These are phyloP conservation scores for Macaria liturata DNA, from an alignment of 2,888 invertebrate genomes.

Conservation along the genomic window DNA sequence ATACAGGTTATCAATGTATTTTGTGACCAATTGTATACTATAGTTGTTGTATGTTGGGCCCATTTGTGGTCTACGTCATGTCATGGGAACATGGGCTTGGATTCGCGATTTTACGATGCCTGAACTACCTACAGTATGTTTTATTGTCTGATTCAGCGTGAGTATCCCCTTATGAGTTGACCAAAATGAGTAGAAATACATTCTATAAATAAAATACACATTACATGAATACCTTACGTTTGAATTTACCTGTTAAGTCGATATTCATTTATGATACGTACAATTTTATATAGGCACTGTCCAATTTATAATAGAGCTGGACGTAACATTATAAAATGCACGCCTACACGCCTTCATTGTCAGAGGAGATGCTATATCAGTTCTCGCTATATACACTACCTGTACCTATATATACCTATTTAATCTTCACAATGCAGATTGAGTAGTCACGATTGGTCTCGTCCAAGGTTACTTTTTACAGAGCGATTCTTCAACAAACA, in stretches of 20 bases:
- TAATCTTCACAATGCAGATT: constrained; percentile 19
- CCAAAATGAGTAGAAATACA: too few species aligned
- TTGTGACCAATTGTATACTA: constrained; percentile 50
- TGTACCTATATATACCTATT: constrained; percentile 8
- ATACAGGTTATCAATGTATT: constrained; percentile 54
- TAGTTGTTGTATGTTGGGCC: constrained; percentile 2
- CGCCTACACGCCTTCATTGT: too few species aligned
- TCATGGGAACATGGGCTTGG: constrained; percentile 28
- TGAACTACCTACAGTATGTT: constrained; percentile 5
- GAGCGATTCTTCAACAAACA: constrained; percentile 9
- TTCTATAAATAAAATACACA: too few species aligned
- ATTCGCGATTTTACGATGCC: constrained; percentile 11
- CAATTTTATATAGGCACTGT: too few species aligned
- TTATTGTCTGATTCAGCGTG: not conserved
- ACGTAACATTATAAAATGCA: too few species aligned
- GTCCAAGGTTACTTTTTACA: constrained; percentile 20
- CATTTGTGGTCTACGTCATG: constrained; percentile 24
- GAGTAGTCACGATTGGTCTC: constrained; percentile 17
- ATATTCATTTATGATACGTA: too few species aligned
- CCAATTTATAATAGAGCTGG: too few species aligned
- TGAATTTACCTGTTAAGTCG: too few species aligned
- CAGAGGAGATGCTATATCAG: too few species aligned
- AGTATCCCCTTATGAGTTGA: not conserved
- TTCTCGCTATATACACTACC: not conserved
- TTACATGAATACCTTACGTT: too few species aligned